Evolutionary conservation across 2,797 vertebrate genomes (phyloP).

Genomic region (Monodelphis domestica): DNA sequence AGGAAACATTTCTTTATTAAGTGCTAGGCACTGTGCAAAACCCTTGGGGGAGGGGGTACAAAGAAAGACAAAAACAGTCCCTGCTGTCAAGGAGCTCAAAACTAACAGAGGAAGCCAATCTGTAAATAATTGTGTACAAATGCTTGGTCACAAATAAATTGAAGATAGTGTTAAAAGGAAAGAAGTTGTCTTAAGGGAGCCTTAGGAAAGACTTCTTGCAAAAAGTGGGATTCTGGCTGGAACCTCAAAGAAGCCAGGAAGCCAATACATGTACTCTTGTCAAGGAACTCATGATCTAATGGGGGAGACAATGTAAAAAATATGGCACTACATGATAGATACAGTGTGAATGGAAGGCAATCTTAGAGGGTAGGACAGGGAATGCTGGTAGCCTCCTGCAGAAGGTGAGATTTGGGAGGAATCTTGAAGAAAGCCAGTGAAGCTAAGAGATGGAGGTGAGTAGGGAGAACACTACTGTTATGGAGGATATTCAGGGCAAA

Average conservation of each 20-base stretch:
- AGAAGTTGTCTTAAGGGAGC: not conserved
- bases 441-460: not conserved
- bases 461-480: not conserved
- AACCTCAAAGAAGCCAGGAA: not conserved
- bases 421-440: not conserved
- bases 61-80: not conserved
- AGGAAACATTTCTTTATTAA: no score
- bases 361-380: no score
- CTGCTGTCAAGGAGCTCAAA: not conserved
- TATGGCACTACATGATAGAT: no score
- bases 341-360: no score
- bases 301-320: no score
- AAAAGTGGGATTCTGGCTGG: not conserved
- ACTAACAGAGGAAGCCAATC: not conserved
- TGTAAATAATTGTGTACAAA: not conserved
- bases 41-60: no score
- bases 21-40: no score
- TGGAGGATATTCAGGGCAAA: no score
- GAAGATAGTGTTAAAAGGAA: no score
- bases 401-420: not conserved
- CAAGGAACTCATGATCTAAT: no score
- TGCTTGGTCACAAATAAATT: not conserved
- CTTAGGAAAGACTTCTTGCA: not conserved
- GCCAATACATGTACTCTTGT: no score
- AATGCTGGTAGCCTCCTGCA: no score